Conservation (phyloP, 2,797 vertebrate genomes). For the Limosa lapponica region DNA sequence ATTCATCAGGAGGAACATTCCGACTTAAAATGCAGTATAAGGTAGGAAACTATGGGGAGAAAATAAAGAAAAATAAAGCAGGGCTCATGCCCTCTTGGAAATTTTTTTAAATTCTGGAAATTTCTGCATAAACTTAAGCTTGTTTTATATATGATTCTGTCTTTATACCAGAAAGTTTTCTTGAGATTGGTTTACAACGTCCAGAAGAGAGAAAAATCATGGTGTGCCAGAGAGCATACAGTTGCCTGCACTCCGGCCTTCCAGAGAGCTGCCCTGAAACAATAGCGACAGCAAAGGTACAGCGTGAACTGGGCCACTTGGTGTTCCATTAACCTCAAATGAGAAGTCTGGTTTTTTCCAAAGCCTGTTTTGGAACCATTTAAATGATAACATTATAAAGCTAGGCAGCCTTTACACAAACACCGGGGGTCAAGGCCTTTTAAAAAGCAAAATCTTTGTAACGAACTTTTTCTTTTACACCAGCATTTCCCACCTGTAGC, state of each 20-base stretch:
- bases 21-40: neutral
- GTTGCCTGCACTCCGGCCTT: neutral
- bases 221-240: neutral
- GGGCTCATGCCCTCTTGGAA: neutral
- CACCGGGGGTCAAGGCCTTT: neutral
- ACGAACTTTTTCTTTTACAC: neutral
- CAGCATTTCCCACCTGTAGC: neutral
- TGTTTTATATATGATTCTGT: neutral
- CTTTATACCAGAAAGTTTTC: neutral
- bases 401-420: neutral
- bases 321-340: slow-evolving; percentile 34
- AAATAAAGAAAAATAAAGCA: neutral
- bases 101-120: neutral
- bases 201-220: neutral
- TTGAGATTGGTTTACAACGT: neutral
- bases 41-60: neutral
- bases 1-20: neutral
- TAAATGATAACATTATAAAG: neutral
- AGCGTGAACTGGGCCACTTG: slow-evolving; percentile 25
- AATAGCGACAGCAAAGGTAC: slow-evolving; percentile 44
- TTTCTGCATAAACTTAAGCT: neutral
- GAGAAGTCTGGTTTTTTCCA: neutral
- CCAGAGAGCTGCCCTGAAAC: neutral
- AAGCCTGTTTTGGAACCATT: neutral
- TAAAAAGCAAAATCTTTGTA: neutral